These are phyloP conservation scores for Agrilus mali DNA, from an alignment of 2,888 invertebrate genomes.

Conservation along the genomic window DNA sequence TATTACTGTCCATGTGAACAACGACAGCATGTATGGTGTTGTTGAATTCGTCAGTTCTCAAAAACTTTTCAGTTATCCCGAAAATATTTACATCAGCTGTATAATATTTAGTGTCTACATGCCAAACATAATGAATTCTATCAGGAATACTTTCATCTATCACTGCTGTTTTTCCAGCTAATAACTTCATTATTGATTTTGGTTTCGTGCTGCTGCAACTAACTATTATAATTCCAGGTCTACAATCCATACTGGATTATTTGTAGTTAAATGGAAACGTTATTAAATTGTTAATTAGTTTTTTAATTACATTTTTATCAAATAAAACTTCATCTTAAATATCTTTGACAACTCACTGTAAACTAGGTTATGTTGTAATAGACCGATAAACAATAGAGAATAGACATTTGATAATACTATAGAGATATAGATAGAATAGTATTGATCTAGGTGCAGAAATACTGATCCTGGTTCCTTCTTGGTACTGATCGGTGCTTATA, in stretches of 20 bases:
- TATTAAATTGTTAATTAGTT: too few species aligned
- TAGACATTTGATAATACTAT: too few species aligned
- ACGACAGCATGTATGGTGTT: conserved; percentile 47
- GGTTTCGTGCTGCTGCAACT: conserved; percentile 31
- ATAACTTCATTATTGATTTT: conserved; percentile 29
- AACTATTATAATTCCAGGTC: conserved; percentile 28
- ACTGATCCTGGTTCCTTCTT: too few species aligned
- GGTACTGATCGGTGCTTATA: too few species aligned
- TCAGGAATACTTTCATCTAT: conserved; percentile 16
- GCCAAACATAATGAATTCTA: conserved; percentile 35
- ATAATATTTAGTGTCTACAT: conserved; percentile 61
- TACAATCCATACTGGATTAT: conserved; percentile 14
- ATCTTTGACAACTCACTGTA: too few species aligned
- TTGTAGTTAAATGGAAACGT: too few species aligned
- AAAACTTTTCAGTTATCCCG: conserved; percentile 35
- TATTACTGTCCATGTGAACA: conserved; percentile 46
- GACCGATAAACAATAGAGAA: too few species aligned
- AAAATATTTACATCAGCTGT: conserved; percentile 47
- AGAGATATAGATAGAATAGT: too few species aligned
- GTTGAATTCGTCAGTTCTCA: conserved; percentile 35
- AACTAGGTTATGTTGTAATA: too few species aligned
- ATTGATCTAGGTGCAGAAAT: too few species aligned
- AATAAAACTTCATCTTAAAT: too few species aligned
- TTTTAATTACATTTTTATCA: too few species aligned
- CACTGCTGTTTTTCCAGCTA: conserved; percentile 23